Evolutionary conservation across 1,140 invertebrate genomes (phyloP).

Genomic region (Pantala flavescens): DNA sequence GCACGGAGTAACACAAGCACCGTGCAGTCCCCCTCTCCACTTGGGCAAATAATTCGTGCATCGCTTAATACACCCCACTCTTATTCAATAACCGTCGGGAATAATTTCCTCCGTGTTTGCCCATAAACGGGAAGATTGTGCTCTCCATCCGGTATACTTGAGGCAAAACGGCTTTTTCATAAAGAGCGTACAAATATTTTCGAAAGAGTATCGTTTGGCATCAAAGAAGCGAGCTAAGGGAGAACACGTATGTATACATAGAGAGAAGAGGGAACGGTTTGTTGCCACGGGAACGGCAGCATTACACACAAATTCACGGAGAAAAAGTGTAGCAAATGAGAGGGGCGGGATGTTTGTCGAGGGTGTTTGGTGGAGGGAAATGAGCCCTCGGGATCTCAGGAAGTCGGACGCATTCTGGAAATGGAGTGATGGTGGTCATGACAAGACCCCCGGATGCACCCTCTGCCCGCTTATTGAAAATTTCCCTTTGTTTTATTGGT

Average conservation of each 20-base stretch:
- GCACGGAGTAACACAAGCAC: no score
- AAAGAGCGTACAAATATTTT: no score
- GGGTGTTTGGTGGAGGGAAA: background rate
- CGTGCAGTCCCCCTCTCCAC: no score
- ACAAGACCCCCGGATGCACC: background rate
- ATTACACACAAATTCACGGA: background rate
- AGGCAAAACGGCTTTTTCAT: no score
- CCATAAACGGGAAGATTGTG: no score
- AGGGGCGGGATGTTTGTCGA: background rate
- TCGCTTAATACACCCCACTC: no score
- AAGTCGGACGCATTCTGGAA: background rate
- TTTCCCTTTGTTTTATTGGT: background rate
- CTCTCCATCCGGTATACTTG: no score
- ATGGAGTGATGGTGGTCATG: background rate
- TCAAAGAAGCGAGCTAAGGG: background rate
- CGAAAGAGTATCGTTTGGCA: no score
- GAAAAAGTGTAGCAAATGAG: background rate
- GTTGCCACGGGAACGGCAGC: no score
- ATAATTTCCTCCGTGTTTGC: no score
- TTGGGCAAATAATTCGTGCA: no score
- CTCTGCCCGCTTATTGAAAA: background rate
- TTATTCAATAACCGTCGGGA: no score
- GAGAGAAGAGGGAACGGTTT: background rate
- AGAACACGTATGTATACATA: background rate
- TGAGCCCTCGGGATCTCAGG: background rate